phyloP scores from a whole-genome alignment of 1,140 invertebrate genomes.

The Phthorimaea operculella region DNA sequence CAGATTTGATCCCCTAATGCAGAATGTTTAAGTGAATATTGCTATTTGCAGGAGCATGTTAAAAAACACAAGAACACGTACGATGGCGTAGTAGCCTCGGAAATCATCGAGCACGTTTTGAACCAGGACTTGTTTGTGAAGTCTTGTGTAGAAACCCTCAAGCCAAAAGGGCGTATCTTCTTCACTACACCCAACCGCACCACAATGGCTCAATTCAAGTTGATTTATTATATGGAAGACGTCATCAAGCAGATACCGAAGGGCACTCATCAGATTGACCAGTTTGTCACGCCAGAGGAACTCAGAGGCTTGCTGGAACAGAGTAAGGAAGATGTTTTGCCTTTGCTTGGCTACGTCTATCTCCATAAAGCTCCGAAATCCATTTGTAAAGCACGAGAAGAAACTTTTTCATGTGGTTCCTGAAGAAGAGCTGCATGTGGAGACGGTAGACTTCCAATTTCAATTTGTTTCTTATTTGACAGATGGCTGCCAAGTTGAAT shows the following conservation, averaged over 20 bases:
- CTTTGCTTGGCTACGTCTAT: no score
- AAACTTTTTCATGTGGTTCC: no score
- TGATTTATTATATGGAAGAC: slow-evolving; percentile 83
- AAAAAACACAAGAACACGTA: slow-evolving; percentile 66
- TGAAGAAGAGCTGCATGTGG: no score
- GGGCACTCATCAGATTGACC: slow-evolving; percentile 92
- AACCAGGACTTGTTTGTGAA: slow-evolving; percentile 79
- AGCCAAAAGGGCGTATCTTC: slow-evolving; percentile 91
- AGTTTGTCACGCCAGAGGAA: slow-evolving; percentile 86
- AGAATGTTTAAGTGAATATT: no score
- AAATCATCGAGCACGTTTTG: slow-evolving; percentile 93
- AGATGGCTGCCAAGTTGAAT: slow-evolving; percentile 48
- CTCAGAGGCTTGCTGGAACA: slow-evolving; percentile 66
- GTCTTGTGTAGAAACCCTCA: slow-evolving; percentile 77
- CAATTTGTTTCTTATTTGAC: no score
- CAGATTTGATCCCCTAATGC: no score
- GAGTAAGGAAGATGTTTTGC: no score
- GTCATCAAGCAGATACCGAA: slow-evolving; percentile 77
- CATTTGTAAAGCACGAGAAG: no score
- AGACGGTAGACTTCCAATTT: no score
- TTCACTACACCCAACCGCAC: slow-evolving; percentile 94
- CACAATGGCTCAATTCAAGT: slow-evolving; percentile 74
- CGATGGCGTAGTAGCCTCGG: slow-evolving; percentile 88
- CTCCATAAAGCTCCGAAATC: no score
- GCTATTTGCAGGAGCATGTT: slow-evolving; percentile 71